Conservation (phyloP, 2,888 invertebrate genomes). For the Diarsia mendica region DNA sequence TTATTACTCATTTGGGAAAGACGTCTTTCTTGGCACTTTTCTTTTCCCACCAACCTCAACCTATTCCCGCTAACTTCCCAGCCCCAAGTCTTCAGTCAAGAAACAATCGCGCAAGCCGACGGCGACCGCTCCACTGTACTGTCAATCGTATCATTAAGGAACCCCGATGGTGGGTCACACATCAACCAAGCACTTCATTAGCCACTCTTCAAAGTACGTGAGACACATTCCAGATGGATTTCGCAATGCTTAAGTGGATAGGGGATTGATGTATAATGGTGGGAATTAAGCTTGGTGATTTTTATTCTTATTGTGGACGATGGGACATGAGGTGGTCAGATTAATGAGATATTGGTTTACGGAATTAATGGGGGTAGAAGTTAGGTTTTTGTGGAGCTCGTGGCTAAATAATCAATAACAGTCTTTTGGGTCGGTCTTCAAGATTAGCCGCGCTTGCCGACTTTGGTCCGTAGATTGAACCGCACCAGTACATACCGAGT, state of each 20-base stretch:
- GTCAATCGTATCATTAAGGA: constrained; percentile 88
- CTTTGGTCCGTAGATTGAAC: too few relatives aligned
- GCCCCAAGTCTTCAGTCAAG: constrained; percentile 77
- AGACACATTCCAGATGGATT: constrained; percentile 84
- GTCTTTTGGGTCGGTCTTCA: too few relatives aligned
- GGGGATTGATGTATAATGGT: constrained; percentile 86
- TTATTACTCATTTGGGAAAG: too few relatives aligned
- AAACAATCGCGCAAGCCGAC: constrained; percentile 85
- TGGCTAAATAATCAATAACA: too few relatives aligned
- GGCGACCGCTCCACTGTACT: constrained; percentile 84
- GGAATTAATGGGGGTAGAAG: constrained; percentile 4
- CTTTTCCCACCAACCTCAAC: not conserved
- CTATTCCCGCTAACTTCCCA: constrained; percentile 66
- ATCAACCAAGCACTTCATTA: constrained; percentile 88
- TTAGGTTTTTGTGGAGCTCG: not conserved
- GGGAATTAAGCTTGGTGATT: constrained; percentile 75
- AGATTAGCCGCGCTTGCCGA: too few relatives aligned
- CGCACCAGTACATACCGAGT: too few relatives aligned
- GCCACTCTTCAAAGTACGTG: constrained; percentile 81
- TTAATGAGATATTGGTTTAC: constrained; percentile 63
- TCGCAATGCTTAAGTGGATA: constrained; percentile 80
- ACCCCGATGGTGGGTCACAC: constrained; percentile 82
- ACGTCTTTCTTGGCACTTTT: not conserved
- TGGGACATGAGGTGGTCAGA: constrained; percentile 59
- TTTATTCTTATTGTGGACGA: constrained; percentile 67